A percentile compares a stretch with the other conserved stretches of the same genome.
Evolutionary conservation across 2,797 vertebrate species (phyloP).

Genomic region (Prunella strophiata): DNA sequence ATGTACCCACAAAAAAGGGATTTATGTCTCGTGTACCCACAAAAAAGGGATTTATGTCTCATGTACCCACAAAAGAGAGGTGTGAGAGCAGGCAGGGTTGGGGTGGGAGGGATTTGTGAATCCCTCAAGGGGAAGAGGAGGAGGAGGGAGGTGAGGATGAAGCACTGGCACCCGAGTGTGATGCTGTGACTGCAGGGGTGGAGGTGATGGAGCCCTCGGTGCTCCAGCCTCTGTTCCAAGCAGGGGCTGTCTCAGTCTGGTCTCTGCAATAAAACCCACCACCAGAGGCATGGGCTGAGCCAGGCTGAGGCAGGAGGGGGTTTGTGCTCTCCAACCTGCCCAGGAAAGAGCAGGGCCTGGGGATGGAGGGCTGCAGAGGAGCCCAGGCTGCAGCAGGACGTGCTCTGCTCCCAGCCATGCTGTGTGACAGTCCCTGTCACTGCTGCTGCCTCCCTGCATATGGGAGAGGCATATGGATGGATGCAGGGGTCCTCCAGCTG

Average conservation of each 20-base stretch:
- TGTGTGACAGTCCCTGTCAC: background rate
- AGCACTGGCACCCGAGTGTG: background rate
- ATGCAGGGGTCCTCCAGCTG: background rate
- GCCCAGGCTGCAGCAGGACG: background rate
- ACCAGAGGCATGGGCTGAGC: background rate
- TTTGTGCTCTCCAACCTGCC: background rate
- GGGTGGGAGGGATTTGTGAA: fast-evolving
- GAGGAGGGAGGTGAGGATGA: background rate
- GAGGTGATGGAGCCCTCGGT: background rate
- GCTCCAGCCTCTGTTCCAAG: background rate
- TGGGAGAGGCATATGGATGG: background rate
- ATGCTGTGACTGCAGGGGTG: fast-evolving
- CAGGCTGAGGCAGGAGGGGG: background rate
- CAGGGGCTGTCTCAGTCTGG: background rate
- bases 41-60: background rate
- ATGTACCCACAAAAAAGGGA: background rate
- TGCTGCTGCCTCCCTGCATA: background rate
- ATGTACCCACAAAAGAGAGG: background rate
- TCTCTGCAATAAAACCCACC: background rate
- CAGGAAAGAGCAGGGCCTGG: fast-evolving
- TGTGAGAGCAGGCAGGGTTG: background rate
- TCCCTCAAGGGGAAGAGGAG: background rate
- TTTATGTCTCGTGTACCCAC: background rate
- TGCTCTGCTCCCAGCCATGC: background rate
- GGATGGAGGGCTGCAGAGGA: fast-evolving